Evolutionary conservation across 2,113 vertebrate genomes (phyloP).

Genomic region (Cricetomys ansorgei): DNA sequence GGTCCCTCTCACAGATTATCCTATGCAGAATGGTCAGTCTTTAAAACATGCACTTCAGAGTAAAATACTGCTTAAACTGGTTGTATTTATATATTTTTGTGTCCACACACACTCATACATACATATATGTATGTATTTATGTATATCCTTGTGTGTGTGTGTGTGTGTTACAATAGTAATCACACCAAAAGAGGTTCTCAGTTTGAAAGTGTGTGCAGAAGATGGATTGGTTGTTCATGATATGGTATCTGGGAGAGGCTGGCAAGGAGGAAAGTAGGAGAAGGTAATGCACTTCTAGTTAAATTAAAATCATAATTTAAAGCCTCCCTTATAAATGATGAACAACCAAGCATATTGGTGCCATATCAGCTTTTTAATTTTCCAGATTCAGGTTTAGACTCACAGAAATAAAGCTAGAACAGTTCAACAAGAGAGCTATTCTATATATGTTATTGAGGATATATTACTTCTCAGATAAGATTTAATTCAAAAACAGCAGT

Average conservation of each 20-base stretch:
- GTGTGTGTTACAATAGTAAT: too few species aligned
- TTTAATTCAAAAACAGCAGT: too few species aligned
- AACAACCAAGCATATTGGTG: background rate
- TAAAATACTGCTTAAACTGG: background rate
- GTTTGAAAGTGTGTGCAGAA: too few species aligned
- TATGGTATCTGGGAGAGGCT: too few species aligned
- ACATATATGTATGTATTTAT: too few species aligned
- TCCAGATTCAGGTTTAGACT: background rate
- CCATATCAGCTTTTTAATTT: background rate
- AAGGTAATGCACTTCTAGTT: too few species aligned
- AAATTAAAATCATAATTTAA: too few species aligned
- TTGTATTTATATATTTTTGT: background rate
- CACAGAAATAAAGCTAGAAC: background rate
- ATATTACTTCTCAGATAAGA: background rate
- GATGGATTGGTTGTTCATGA: too few species aligned
- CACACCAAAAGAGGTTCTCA: too few species aligned
- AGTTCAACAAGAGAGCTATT: background rate
- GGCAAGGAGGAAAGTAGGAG: too few species aligned
- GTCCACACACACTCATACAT: background rate
- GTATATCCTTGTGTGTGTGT: too few species aligned
- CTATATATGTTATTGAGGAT: background rate
- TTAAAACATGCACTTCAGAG: background rate
- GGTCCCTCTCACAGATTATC: background rate
- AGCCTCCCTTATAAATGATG: background rate
- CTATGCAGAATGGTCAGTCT: background rate